Evolutionary conservation across 2,888 invertebrate genomes (phyloP).

Genomic region (Drosophila subsilvestris): DNA sequence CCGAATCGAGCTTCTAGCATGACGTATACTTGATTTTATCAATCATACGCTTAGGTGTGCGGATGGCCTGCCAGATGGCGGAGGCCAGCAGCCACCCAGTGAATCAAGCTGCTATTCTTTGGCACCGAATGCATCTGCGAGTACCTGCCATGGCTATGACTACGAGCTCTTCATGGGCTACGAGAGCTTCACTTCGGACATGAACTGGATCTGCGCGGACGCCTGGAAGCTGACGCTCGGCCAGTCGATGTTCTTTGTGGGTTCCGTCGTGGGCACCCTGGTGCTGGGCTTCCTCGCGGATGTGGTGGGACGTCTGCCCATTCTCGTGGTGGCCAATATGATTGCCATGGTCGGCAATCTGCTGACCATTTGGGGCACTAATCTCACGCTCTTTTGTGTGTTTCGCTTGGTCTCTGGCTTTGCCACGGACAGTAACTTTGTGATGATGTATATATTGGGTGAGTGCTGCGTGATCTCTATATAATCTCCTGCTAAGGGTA

Average conservation of each 20-base stretch:
- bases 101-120: constrained; percentile 65
- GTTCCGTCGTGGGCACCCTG: constrained; percentile 86
- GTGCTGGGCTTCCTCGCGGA: constrained; percentile 86
- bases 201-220: constrained; percentile 87
- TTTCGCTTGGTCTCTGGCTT: constrained; percentile 86
- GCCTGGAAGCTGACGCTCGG: constrained; percentile 86
- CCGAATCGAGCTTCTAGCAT: accelerated
- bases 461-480: constrained; percentile 47
- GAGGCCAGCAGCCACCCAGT: neutral
- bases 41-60: constrained; percentile 66
- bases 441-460: constrained; percentile 88
- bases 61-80: constrained; percentile 41
- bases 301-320: constrained; percentile 85
- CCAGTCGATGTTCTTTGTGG: constrained; percentile 87
- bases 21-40: constrained; percentile 23
- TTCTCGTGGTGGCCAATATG: constrained; percentile 85
- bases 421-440: constrained; percentile 86
- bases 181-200: constrained; percentile 87
- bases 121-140: constrained; percentile 18
- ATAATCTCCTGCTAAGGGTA: neutral
- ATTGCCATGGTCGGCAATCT: constrained; percentile 86
- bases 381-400: constrained; percentile 84
- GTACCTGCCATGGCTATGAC: constrained; percentile 84
- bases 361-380: constrained; percentile 84
- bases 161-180: constrained; percentile 86